phyloP scores from a whole-genome alignment of 2,113 vertebrate species.

The Cyprinodon variegatus region DNA sequence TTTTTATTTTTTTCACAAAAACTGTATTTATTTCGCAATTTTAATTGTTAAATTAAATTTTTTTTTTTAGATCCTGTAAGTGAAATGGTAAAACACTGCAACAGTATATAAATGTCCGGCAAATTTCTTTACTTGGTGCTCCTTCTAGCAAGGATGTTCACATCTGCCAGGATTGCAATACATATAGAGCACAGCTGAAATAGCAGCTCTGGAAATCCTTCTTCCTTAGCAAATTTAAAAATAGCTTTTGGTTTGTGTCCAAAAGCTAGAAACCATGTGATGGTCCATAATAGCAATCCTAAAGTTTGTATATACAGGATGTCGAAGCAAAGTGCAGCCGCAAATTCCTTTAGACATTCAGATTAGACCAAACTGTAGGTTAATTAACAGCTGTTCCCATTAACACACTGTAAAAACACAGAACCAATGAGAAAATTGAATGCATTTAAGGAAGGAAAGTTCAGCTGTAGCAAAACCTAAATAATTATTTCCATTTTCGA shows the following conservation, averaged over 20 bases:
- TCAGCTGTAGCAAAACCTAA: conserved; percentile 39
- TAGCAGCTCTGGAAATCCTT: conserved; percentile 20
- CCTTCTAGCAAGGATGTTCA: conserved; percentile 16
- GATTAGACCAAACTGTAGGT: conserved; percentile 34
- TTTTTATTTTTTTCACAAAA: too few species aligned
- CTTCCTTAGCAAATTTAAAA: conserved; percentile 57
- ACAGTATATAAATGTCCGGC: neutral
- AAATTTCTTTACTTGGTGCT: conserved; percentile 13
- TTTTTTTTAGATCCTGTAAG: too few species aligned
- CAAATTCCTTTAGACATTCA: conserved; percentile 16
- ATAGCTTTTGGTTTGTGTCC: conserved; percentile 54
- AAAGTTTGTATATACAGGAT: conserved; percentile 22
- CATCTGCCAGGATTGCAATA: conserved; percentile 43
- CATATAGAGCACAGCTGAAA: conserved; percentile 34
- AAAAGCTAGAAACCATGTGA: conserved; percentile 53
- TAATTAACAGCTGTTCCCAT: conserved; percentile 37
- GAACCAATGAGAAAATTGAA: conserved; percentile 14
- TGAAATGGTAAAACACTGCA: too few species aligned
- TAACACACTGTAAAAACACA: conserved; percentile 22
- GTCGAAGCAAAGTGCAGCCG: conserved; percentile 16
- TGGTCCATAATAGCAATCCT: conserved; percentile 28
- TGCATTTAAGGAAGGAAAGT: conserved; percentile 18
- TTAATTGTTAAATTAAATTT: too few species aligned
- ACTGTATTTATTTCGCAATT: too few species aligned
- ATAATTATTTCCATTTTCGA: conserved; percentile 49